phyloP scores from a whole-genome alignment of 2,888 invertebrate species.

The Caenorhabditis afra region DNA sequence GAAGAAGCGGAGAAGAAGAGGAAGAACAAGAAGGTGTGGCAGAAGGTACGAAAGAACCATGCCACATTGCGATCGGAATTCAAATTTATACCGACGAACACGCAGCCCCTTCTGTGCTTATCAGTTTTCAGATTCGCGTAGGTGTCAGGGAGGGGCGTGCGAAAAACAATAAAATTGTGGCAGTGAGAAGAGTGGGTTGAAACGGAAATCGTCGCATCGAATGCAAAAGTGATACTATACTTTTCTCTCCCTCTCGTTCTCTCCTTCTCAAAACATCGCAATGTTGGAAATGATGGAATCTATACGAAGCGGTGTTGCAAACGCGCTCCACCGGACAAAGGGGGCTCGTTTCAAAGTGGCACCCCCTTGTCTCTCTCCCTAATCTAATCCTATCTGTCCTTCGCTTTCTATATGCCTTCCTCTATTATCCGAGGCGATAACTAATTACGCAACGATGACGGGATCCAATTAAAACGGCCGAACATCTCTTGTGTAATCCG shows the following conservation, averaged over 20 bases:
- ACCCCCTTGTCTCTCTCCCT: no score
- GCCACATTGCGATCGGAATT: neutral
- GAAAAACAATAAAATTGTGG: no score
- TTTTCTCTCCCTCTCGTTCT: neutral
- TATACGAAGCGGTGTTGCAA: no score
- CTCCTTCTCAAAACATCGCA: slow-evolving; percentile 6
- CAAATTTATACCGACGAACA: neutral
- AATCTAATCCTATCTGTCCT: slow-evolving; percentile 23
- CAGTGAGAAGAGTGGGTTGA: no score
- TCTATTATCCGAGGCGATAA: slow-evolving; percentile 40
- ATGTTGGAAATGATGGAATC: no score
- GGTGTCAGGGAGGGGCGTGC: neutral
- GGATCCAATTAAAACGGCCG: slow-evolving; percentile 44
- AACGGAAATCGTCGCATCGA: no score
- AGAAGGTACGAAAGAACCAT: slow-evolving; percentile 2
- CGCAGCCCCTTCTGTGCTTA: neutral
- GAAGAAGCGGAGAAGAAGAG: neutral
- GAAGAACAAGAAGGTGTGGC: no score
- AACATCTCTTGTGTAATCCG: slow-evolving; percentile 43
- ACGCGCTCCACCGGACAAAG: no score
- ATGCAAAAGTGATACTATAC: neutral
- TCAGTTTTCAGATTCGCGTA: neutral
- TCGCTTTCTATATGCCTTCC: neutral
- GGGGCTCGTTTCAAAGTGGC: neutral
- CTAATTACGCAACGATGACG: slow-evolving; percentile 53